These are phyloP conservation scores for Pelecanoides urinatrix DNA, from an alignment of 2,113 vertebrate genomes.

Conservation along the genomic window DNA sequence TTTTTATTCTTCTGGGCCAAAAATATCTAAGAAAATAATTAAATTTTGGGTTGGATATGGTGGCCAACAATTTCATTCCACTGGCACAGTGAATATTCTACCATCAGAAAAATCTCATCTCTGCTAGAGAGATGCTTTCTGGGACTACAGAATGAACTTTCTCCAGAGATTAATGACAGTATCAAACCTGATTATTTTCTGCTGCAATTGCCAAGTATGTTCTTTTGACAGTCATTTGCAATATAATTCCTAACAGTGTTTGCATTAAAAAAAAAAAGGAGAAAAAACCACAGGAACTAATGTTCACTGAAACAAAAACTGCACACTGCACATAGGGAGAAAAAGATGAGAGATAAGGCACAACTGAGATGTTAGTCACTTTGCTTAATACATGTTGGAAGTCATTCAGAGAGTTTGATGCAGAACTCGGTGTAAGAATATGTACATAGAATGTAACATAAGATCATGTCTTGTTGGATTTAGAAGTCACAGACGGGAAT, in stretches of 20 bases:
- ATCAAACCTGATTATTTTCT: background rate
- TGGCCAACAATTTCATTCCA: background rate
- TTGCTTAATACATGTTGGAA: background rate
- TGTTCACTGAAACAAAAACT: background rate
- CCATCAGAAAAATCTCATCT: background rate
- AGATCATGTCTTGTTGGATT: background rate
- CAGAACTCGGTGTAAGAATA: background rate
- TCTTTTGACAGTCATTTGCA: background rate
- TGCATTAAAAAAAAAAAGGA: background rate
- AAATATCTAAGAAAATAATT: background rate
- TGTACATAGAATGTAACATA: background rate
- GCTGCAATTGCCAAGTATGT: background rate
- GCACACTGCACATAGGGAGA: background rate
- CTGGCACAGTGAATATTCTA: background rate
- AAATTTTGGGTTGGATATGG: background rate
- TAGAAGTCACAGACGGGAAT: background rate
- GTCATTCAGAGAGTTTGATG: background rate
- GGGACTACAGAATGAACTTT: background rate
- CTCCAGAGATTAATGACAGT: background rate
- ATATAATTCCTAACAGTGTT: background rate
- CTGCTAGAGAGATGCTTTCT: background rate
- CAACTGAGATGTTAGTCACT: background rate
- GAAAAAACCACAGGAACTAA: rapidly evolving
- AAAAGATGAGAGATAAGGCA: background rate
- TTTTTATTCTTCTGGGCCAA: background rate